A percentile compares a stretch with the other conserved stretches of the same genome.
phyloP scores from a whole-genome alignment of 2,113 vertebrate species.

The Chunga burmeisteri region DNA sequence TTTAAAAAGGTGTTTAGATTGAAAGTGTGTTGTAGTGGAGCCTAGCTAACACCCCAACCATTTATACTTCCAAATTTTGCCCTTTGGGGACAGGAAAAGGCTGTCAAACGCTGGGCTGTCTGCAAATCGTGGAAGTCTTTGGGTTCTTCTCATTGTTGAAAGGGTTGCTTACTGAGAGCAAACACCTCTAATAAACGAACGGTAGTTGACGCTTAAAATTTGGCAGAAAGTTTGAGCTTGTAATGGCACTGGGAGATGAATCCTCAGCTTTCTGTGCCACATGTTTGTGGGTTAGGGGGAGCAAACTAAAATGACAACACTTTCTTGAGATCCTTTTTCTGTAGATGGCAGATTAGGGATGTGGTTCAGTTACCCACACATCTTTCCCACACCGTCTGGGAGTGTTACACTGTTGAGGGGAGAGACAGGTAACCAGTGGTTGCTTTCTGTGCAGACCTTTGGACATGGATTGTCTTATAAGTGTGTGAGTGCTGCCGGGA shows the following conservation, averaged over 20 bases:
- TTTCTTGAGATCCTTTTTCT: background rate
- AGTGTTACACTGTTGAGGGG: background rate
- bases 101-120: background rate
- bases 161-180: background rate
- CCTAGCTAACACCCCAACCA: background rate
- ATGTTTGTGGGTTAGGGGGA: background rate
- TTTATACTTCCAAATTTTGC: constrained; percentile 10
- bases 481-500: background rate
- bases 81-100: background rate
- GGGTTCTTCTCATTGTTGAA: background rate
- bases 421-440: background rate
- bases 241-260: background rate
- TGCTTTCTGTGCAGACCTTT: background rate
- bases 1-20: background rate
- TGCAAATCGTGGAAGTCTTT: background rate
- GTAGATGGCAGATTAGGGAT: background rate
- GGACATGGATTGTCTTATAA: background rate
- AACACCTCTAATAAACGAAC: background rate
- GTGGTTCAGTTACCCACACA: background rate
- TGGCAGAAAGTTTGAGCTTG: background rate
- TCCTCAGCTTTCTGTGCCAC: background rate
- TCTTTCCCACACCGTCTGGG: background rate
- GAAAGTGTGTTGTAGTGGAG: background rate
- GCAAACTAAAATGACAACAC: background rate
- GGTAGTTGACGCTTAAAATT: background rate